Conservation (phyloP, 53 echinoderm and acorn worm species). For the Astropecten irregularis region DNA sequence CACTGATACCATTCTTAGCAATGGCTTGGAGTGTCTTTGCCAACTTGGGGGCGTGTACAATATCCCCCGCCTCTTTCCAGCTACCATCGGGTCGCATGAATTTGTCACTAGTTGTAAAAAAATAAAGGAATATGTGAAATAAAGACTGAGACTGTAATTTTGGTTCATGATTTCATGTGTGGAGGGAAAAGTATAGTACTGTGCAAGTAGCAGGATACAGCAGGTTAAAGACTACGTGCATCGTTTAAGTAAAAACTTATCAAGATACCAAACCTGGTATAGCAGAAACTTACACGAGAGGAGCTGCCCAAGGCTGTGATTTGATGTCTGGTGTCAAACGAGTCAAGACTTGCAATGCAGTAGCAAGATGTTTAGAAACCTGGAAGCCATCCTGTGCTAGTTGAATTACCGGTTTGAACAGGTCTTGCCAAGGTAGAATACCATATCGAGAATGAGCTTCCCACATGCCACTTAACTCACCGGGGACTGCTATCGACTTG, state of each 20-base stretch:
- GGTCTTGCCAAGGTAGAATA: constrained; percentile 66
- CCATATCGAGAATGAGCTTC: constrained; percentile 77
- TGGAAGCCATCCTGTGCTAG: constrained; percentile 70
- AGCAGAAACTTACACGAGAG: constrained; percentile 27
- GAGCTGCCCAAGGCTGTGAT: neutral
- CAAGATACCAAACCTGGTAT: neutral
- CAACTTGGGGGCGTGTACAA: constrained; percentile 29
- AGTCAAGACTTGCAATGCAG: neutral
- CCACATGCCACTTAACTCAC: constrained; percentile 73
- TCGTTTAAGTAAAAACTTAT: neutral
- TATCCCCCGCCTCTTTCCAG: constrained; percentile 61
- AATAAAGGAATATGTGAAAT: too few relatives aligned
- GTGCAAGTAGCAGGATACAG: too few relatives aligned
- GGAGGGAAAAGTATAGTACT: too few relatives aligned
- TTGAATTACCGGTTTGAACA: constrained; percentile 68
- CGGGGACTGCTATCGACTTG: constrained; percentile 60
- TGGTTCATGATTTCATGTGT: too few relatives aligned
- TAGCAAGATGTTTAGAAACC: constrained; percentile 27
- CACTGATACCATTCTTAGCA: constrained; percentile 47
- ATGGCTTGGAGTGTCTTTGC: constrained; percentile 67
- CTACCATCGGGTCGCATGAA: too few relatives aligned
- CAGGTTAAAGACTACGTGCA: neutral
- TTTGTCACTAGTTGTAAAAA: too few relatives aligned
- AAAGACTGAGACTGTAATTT: too few relatives aligned
- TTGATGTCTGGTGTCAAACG: neutral